phyloP scores from a whole-genome alignment of 2,113 vertebrate species.

The Aptenodytes patagonicus region DNA sequence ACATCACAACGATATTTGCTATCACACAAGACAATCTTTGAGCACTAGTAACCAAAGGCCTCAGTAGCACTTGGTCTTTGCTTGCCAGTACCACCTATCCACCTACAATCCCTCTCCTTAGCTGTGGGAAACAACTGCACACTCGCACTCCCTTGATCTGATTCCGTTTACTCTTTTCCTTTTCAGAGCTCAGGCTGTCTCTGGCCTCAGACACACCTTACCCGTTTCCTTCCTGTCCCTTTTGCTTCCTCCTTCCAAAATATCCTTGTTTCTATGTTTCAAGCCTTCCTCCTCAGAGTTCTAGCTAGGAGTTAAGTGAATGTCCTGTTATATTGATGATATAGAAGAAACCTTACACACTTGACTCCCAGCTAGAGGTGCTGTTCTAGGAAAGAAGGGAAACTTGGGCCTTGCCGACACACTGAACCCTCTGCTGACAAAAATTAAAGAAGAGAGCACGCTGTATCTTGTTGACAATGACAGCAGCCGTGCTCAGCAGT shows the following conservation, averaged over 20 bases:
- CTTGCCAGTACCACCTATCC: not conserved
- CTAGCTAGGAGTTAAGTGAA: not conserved
- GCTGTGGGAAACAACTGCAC: not conserved
- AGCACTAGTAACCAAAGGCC: not conserved
- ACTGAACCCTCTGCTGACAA: constrained; percentile 45
- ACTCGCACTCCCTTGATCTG: not conserved
- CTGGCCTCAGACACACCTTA: not conserved
- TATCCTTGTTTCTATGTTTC: not conserved
- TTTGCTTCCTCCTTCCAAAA: not conserved
- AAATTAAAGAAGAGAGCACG: constrained; percentile 46
- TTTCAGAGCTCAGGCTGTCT: not conserved
- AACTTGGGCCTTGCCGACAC: constrained; percentile 7
- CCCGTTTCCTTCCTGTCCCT: not conserved
- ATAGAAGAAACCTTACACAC: not conserved
- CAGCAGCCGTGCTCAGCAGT: constrained; percentile 79
- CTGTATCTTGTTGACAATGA: constrained; percentile 78
- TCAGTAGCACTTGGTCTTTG: not conserved
- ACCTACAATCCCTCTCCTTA: not conserved
- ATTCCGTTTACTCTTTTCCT: not conserved
- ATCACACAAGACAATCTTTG: not conserved
- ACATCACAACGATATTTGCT: not conserved
- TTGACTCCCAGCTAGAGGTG: not conserved
- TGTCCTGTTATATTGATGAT: rapidly evolving
- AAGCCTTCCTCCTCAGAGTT: not conserved
- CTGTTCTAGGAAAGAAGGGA: not conserved